These are phyloP conservation scores for Pempheris klunzingeri DNA, from an alignment of 2,797 vertebrate species.

Conservation along the genomic window DNA sequence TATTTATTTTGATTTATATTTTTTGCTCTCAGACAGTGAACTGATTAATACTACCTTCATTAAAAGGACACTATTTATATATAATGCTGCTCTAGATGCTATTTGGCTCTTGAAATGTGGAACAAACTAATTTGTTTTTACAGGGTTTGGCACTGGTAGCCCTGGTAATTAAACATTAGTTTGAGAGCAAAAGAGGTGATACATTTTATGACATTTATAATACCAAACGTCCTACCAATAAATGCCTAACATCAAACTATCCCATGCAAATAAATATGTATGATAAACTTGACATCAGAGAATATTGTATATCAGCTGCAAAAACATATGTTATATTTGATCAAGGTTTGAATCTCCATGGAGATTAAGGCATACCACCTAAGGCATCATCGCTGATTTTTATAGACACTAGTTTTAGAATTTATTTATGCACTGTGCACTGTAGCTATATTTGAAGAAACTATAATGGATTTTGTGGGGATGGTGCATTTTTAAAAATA, in stretches of 20 bases:
- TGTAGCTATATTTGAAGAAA: slow-evolving; percentile 4
- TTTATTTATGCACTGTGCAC: neutral
- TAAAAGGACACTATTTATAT: neutral
- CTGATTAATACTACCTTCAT: neutral
- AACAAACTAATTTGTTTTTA: neutral
- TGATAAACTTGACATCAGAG: neutral
- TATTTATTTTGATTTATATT: neutral
- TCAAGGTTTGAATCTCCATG: neutral
- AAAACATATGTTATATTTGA: neutral
- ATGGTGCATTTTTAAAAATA: slow-evolving; percentile 5
- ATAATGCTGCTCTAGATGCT: neutral
- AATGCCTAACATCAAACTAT: neutral
- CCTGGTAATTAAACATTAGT: neutral
- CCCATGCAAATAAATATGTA: neutral
- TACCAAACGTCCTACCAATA: neutral
- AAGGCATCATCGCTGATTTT: neutral
- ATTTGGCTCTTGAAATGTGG: neutral
- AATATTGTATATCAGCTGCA: neutral
- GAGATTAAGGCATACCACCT: too few species aligned
- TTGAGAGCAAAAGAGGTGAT: neutral
- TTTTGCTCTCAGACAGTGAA: neutral
- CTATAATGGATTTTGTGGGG: neutral
- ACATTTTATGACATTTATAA: neutral
- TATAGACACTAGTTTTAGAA: neutral
- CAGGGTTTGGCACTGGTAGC: neutral